Evolutionary conservation across 2,113 vertebrate genomes (phyloP), one percentile per base, ranked within the genome.

Genomic region (Dipodomys stephensi): DNA sequence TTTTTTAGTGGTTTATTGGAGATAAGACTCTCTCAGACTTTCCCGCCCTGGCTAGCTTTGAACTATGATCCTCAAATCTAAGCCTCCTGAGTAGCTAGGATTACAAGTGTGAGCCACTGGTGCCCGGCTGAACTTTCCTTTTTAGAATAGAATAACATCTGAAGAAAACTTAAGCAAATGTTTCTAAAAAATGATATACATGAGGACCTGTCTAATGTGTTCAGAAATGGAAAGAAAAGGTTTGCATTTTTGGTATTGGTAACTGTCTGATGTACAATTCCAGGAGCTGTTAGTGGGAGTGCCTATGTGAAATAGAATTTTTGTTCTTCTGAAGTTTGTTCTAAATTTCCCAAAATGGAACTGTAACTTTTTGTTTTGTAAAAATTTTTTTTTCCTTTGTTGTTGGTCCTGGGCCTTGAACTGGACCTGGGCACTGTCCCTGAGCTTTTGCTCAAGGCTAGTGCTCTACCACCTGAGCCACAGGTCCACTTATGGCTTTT

Each of bases 331-430:
- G 35, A 78, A 16, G 18, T 25, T 80, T 72, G 3, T 86, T 80
- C 44, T 23, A 53, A 2, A 11, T 60, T 79, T 35, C 44, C 30
- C 30, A 32, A 0, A 72, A 57, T 32, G 90, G 72, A 53, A 84
- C 53, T 83, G 10, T 69, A 4, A 68, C 1, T 53, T 81, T 84
- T 81, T 84, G 32, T 93, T 78, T 88, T 77, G 30, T 85, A 91
- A 81, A 20, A n/a, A n/a, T n/a, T 5, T 39, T 9, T 22, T 49
- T 30, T n/a, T 32, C 16, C 16, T 18, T 28, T 28, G 15, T n/a
- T 49, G 9, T 7, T 35, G 10, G 25, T 27, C 44, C 46, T 35
- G 49, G 49, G 49, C 8, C 49, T 49, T 49, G 49, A 49, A 49
- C 49, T 49, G 53, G 53, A 57, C 16, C 53, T 57, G 53, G 15